Evolutionary conservation across 2,888 invertebrate genomes (phyloP).

Genomic region (Globia sparganii): DNA sequence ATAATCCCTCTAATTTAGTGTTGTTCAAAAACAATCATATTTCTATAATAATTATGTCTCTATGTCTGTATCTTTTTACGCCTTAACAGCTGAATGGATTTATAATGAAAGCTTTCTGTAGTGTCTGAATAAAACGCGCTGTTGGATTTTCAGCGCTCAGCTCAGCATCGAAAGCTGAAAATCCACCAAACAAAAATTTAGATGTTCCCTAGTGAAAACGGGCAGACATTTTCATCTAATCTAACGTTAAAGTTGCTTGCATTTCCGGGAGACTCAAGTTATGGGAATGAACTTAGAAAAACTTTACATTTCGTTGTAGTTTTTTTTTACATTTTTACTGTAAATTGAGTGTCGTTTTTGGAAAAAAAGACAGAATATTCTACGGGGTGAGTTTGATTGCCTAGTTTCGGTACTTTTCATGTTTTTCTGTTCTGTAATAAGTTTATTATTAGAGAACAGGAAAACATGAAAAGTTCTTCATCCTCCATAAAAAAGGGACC

Average conservation of each 20-base stretch:
- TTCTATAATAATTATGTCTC: too few species aligned
- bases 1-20: too few species aligned
- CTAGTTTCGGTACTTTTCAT: background rate
- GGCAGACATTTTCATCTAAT: constrained; percentile 24
- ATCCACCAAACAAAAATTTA: background rate
- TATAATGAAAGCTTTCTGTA: too few species aligned
- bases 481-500: too few species aligned
- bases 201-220: background rate
- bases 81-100: too few species aligned
- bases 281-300: background rate
- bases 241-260: constrained; percentile 9
- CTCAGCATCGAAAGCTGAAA: background rate
- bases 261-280: constrained; percentile 23
- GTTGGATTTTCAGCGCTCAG: too few species aligned
- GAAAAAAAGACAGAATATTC: background rate
- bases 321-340: background rate
- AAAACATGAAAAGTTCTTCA: too few species aligned
- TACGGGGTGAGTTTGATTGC: background rate
- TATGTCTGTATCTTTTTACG: background rate
- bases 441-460: too few species aligned
- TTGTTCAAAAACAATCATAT: too few species aligned
- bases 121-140: too few species aligned
- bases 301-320: background rate
- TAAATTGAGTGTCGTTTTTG: background rate
- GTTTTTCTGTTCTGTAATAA: too few species aligned